Conservation (phyloP, 2,113 vertebrate genomes). For the Catharus bicknelli region DNA sequence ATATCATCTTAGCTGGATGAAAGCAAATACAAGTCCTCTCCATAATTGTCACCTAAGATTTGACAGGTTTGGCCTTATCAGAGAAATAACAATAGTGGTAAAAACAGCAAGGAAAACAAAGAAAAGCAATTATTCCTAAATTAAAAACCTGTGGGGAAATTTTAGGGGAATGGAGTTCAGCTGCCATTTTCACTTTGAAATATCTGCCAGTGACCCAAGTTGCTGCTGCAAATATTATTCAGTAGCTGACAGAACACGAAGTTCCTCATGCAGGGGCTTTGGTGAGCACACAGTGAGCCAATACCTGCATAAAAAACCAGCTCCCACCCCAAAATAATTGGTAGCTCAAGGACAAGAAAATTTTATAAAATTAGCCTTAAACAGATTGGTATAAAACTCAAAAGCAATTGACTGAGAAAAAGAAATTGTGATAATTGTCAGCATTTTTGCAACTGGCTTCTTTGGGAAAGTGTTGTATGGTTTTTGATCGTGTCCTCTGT, state of each 20-base stretch:
- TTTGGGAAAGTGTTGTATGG: background rate
- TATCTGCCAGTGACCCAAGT: background rate
- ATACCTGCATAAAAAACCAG: background rate
- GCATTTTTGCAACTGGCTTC: background rate
- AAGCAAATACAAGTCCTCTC: background rate
- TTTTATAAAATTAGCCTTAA: background rate
- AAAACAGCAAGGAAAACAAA: slow-evolving; percentile 18
- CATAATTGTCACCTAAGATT: background rate
- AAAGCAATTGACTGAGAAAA: background rate
- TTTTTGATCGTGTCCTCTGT: background rate
- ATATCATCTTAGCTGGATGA: background rate
- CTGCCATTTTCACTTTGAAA: background rate
- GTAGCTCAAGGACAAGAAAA: background rate
- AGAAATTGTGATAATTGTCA: background rate
- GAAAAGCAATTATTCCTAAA: background rate
- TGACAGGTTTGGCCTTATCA: background rate
- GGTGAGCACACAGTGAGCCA: background rate
- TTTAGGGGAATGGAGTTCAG: background rate
- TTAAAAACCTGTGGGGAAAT: background rate
- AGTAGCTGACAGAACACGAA: background rate
- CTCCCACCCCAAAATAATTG: background rate
- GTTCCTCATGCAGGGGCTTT: background rate
- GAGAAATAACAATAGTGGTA: background rate
- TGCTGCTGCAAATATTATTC: background rate
- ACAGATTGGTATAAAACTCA: background rate